These are phyloP conservation scores for Drosophila recens DNA, from an alignment of 2,888 invertebrate genomes.

Conservation along the genomic window DNA sequence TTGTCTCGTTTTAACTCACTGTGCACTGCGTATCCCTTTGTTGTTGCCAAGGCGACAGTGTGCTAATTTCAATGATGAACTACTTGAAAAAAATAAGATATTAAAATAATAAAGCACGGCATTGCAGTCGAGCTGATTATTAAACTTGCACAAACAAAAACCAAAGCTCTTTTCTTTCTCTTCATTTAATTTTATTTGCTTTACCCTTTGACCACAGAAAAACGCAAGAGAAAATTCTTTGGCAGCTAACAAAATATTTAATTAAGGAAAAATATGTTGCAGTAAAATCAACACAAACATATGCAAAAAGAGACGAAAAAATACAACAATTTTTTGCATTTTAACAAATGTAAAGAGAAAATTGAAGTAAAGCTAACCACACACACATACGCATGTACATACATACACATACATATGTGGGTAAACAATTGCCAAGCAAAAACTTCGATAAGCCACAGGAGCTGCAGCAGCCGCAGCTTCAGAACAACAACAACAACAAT, in stretches of 20 bases:
- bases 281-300: constrained; percentile 53
- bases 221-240: constrained; percentile 43
- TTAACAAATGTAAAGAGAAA: constrained; percentile 33
- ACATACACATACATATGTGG: not conserved
- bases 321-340: constrained; percentile 24
- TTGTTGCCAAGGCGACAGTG: constrained; percentile 58
- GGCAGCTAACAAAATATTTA: constrained; percentile 68
- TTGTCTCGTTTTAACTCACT: constrained; percentile 52
- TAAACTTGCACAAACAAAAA: constrained; percentile 40
- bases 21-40: constrained; percentile 51
- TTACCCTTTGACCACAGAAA: constrained; percentile 20
- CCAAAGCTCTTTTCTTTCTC: constrained; percentile 1
- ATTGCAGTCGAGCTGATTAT: constrained; percentile 47
- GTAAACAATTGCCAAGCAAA: constrained; percentile 19
- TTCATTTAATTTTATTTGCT: constrained; percentile 10
- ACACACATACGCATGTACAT: constrained; percentile 1
- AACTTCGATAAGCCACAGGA: constrained; percentile 42
- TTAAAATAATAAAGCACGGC: constrained; percentile 24
- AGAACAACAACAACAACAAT: constrained; percentile 24
- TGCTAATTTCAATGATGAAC: constrained; percentile 76
- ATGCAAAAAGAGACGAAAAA: constrained; percentile 8
- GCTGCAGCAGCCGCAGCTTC: constrained; percentile 1
- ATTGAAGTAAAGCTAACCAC: constrained; percentile 35
- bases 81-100: constrained; percentile 20
- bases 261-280: constrained; percentile 75